Conservation (phyloP, 2,888 invertebrate species). For the Hermodice carunculata region DNA sequence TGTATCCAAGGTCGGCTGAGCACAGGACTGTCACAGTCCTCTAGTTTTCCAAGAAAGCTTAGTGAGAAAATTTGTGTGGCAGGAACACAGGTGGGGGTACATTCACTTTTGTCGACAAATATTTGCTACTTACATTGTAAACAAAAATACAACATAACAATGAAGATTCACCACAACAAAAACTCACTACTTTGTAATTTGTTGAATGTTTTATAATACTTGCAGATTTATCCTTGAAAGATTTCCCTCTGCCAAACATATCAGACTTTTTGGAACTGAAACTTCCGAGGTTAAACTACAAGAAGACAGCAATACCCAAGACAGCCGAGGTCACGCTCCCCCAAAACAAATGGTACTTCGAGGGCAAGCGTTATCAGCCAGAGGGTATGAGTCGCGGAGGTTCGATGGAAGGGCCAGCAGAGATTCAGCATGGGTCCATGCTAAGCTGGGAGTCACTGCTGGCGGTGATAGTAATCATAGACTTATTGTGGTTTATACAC, state of each 20-base stretch:
- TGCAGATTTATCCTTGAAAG: slow-evolving; percentile 42
- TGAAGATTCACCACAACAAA: too few relatives aligned
- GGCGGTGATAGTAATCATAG: slow-evolving; percentile 54
- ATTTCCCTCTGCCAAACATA: slow-evolving; percentile 44
- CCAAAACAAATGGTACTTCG: slow-evolving; percentile 40
- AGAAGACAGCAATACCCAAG: slow-evolving; percentile 31
- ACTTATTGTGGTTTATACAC: slow-evolving; percentile 62
- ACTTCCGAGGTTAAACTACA: slow-evolving; percentile 27
- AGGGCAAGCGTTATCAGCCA: neutral
- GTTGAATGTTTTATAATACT: too few relatives aligned
- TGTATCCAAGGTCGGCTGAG: too few relatives aligned
- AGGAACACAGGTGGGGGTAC: too few relatives aligned
- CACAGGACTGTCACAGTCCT: too few relatives aligned
- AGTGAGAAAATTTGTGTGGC: too few relatives aligned
- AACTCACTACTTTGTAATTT: too few relatives aligned
- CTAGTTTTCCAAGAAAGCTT: too few relatives aligned
- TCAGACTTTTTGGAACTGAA: slow-evolving; percentile 41
- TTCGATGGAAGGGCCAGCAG: too few relatives aligned
- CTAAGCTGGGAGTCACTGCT: slow-evolving; percentile 43
- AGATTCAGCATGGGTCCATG: slow-evolving; percentile 20
- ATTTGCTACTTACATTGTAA: too few relatives aligned
- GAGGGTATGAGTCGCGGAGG: neutral
- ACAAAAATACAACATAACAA: too few relatives aligned
- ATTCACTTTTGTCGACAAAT: too few relatives aligned
- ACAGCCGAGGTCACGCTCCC: slow-evolving; percentile 40